Evolutionary conservation across 2,113 vertebrate species (phyloP).

Genomic region (Salminus brasiliensis): DNA sequence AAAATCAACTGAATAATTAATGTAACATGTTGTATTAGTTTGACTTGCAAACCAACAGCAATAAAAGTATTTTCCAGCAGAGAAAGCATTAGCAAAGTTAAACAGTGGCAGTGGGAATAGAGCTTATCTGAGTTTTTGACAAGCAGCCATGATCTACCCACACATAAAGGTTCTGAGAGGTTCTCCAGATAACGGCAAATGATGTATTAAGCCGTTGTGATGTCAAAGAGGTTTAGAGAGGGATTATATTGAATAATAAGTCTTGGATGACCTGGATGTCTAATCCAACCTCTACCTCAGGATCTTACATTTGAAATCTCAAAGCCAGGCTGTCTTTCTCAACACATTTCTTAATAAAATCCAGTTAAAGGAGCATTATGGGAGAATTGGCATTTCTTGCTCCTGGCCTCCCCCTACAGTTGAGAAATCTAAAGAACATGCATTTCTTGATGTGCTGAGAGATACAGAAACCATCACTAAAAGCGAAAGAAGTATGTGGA

Average conservation of each 20-base stretch:
- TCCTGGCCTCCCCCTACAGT: too few relatives aligned
- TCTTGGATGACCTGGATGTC: slow-evolving; percentile 5
- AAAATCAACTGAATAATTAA: background rate
- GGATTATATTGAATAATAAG: slow-evolving; percentile 13
- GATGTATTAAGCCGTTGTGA: slow-evolving; percentile 8
- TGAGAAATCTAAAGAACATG: too few relatives aligned
- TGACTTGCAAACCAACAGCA: background rate
- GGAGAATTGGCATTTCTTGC: too few relatives aligned
- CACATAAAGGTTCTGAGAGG: background rate
- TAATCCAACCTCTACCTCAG: slow-evolving; percentile 11
- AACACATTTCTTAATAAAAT: background rate
- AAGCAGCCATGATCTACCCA: background rate
- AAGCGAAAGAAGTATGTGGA: too few relatives aligned
- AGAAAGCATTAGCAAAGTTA: background rate
- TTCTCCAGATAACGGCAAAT: slow-evolving; percentile 3
- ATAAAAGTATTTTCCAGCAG: background rate
- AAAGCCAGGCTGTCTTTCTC: background rate
- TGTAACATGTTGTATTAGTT: background rate
- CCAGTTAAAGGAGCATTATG: background rate
- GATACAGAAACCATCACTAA: too few relatives aligned
- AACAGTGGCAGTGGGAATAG: background rate
- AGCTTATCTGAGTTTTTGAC: background rate
- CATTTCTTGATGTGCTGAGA: too few relatives aligned
- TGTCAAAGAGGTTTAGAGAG: background rate
- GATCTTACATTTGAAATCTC: background rate